Conservation (phyloP, 2,113 vertebrate species). For the Ptychochromis oligacanthus region DNA sequence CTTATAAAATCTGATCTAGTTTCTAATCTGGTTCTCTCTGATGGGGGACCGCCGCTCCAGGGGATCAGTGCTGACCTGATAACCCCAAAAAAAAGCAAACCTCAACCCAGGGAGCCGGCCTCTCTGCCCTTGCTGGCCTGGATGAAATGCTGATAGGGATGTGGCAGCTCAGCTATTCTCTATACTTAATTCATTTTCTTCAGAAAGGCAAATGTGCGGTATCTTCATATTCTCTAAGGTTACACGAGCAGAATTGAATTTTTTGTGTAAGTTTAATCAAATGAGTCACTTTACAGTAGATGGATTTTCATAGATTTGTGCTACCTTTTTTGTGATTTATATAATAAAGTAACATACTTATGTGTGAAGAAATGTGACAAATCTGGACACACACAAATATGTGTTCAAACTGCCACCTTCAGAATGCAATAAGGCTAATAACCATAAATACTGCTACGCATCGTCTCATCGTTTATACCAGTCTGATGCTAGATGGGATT, state of each 20-base stretch:
- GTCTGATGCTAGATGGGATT: neutral
- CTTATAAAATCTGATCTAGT: constrained; percentile 67
- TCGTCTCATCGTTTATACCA: neutral
- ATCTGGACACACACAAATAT: neutral
- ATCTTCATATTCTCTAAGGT: neutral
- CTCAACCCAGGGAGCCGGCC: constrained; percentile 12
- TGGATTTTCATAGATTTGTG: neutral
- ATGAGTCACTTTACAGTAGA: neutral
- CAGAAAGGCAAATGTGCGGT: neutral
- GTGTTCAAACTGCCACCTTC: neutral
- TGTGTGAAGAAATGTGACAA: neutral
- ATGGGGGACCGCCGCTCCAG: constrained; percentile 31
- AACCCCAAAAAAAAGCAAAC: constrained; percentile 59
- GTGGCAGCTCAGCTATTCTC: neutral
- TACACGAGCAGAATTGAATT: neutral
- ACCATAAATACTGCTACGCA: neutral
- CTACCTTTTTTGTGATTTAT: too few relatives aligned
- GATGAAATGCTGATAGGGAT: constrained; percentile 23
- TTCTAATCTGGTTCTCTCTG: constrained; percentile 65
- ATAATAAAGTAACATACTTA: neutral
- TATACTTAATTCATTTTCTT: neutral
- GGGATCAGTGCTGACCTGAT: constrained; percentile 55
- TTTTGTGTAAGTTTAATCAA: neutral
- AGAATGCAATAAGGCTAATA: neutral
- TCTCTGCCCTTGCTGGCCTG: constrained; percentile 39